Percentiles rank a stretch among this genome's conserved stretches.
Evolutionary conservation across 2,888 invertebrate species (phyloP).

Genomic region (Sylvicola cinctus): DNA sequence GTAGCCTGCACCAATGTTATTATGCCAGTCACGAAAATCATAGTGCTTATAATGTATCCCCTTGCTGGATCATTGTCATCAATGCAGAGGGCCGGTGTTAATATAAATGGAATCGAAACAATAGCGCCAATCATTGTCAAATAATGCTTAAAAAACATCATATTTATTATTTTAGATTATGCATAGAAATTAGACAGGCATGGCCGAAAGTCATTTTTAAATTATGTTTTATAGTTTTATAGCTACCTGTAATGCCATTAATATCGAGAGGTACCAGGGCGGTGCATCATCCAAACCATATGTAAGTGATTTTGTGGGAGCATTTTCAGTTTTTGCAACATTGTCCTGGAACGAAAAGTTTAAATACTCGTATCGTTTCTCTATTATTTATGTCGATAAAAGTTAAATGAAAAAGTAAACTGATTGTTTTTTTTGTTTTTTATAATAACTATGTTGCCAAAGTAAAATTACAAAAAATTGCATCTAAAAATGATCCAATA

Average conservation of each 20-base stretch:
- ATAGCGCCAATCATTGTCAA: constrained; percentile 72
- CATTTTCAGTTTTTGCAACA: too few relatives aligned
- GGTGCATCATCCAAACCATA: constrained; percentile 66
- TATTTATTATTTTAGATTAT: too few relatives aligned
- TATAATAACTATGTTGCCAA: too few relatives aligned
- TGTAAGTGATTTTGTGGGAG: constrained; percentile 17
- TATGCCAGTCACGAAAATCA: constrained; percentile 64
- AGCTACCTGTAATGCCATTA: constrained; percentile 57
- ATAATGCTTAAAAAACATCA: constrained; percentile 36
- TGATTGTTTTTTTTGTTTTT: too few relatives aligned
- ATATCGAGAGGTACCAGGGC: constrained; percentile 65
- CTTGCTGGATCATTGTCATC: constrained; percentile 48
- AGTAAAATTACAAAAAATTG: too few relatives aligned
- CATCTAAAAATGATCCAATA: too few relatives aligned
- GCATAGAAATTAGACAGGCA: too few relatives aligned
- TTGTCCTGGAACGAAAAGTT: too few relatives aligned
- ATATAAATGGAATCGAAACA: constrained; percentile 59
- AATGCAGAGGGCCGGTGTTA: constrained; percentile 66
- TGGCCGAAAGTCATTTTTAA: neutral
- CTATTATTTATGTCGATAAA: too few relatives aligned
- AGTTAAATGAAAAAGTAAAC: too few relatives aligned
- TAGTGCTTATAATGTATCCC: constrained; percentile 59
- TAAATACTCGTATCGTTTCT: too few relatives aligned
- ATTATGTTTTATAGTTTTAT: neutral
- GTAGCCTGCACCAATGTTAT: constrained; percentile 54